Evolutionary conservation across 2,888 invertebrate genomes (phyloP).

Genomic region (Drosophila putrida): DNA sequence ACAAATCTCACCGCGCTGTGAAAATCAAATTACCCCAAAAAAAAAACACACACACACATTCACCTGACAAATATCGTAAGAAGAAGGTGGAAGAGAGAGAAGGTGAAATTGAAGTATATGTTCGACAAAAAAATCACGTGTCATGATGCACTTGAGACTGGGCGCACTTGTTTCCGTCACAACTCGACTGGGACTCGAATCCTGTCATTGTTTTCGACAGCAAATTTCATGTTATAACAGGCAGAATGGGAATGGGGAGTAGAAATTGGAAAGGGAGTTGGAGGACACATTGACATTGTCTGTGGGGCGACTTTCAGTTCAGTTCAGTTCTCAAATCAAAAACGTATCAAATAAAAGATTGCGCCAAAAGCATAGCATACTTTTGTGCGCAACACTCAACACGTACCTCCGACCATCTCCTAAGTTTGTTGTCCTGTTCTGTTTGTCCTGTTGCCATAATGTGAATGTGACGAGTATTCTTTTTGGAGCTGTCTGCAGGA

Average conservation of each 20-base stretch:
- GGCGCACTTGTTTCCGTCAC: constrained; percentile 41
- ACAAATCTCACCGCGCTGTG: constrained; percentile 61
- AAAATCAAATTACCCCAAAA: constrained; percentile 76
- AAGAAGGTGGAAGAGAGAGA: not conserved
- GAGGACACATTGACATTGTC: constrained; percentile 68
- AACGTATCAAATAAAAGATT: constrained; percentile 78
- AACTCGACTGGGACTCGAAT: constrained; percentile 18
- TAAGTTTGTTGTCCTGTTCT: constrained; percentile 17
- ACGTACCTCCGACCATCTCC: constrained; percentile 51
- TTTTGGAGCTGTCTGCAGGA: constrained; percentile 38
- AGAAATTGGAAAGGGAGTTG: constrained; percentile 26
- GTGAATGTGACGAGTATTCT: constrained; percentile 34
- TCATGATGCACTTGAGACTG: constrained; percentile 80
- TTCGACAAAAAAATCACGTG: constrained; percentile 67
- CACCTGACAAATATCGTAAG: constrained; percentile 11
- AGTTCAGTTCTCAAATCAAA: constrained; percentile 67
- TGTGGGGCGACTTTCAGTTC: constrained; percentile 53
- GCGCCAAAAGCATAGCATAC: constrained; percentile 53
- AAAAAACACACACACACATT: constrained; percentile 33
- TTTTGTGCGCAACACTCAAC: constrained; percentile 67
- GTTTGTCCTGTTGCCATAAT: constrained; percentile 16
- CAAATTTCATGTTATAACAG: constrained; percentile 24
- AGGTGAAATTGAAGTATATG: constrained; percentile 25
- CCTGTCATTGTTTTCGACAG: constrained; percentile 64
- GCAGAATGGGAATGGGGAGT: not conserved